Evolutionary conservation across 2,888 invertebrate genomes (phyloP), one percentile per base, ranked within the genome.

Genomic region (Erpobdella octoculata): DNA sequence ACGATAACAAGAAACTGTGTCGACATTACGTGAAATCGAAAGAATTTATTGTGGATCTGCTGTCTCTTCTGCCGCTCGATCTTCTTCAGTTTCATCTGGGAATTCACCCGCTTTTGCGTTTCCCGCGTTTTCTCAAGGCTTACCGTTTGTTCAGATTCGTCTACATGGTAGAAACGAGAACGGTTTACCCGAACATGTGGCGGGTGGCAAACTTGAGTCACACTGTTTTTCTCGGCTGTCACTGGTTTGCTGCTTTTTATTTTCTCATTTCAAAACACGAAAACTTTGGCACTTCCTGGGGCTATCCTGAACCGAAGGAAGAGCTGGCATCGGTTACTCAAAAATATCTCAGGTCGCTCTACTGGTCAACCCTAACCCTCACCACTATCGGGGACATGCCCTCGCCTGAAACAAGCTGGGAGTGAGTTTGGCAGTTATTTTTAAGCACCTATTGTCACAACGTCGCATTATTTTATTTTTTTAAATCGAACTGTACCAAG

Each of bases 241-340:
- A 95, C 83, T 95, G 95, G 95, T 95, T 95, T 83, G 95, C 95
- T 71, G 94, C 94, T 84, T 95, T 95, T 86, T 95, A 95, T 86
- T 95, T 91, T 85, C 85, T 95, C 80, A 87, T 95, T 71, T 93
- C 93, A 6, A 92, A 38, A 48, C 68, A 68, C 8, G 81, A 81
- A 66, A 78, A 78, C 4, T 83, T 81, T 83, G 88, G 89, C 73
- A 84, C 83, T 31, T 77, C 79, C 15, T 85, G 85, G 85, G 80
- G 82, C 0, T 85, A 84, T 75, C 84, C 83, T 0, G 90, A 59
- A 70, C 92, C 91, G 3, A 78, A 75, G 5, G 81, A 79, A 6
- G 78, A 79, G 53, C 93, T 92, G 84, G 90, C 92, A 1, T 91
- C 92, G 0, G 86, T 94, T 72, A 91, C 92, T 8, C 87, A 94